phyloP scores from a whole-genome alignment of 2,888 invertebrate genomes.

The Drosophila subquinaria region DNA sequence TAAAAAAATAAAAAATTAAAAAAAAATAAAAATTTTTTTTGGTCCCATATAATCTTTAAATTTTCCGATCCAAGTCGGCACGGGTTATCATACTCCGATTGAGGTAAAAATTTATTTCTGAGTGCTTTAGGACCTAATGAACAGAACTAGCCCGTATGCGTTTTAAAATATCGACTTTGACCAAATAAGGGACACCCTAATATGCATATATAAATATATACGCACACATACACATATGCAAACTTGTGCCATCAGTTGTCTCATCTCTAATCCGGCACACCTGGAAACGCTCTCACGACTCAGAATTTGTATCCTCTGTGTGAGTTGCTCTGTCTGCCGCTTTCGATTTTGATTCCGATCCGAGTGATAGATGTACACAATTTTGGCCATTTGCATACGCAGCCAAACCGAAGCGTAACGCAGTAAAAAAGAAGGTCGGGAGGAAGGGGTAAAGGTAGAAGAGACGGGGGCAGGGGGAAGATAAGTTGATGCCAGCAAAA shows the following conservation, averaged over 20 bases:
- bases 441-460: too few relatives aligned
- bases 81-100: too few relatives aligned
- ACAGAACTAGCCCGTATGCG: too few relatives aligned
- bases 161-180: too few relatives aligned
- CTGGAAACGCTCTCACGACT: constrained; percentile 60
- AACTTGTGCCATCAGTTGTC: constrained; percentile 51
- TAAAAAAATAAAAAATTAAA: too few relatives aligned
- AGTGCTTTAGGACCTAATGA: too few relatives aligned
- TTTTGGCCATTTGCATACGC: constrained; percentile 63
- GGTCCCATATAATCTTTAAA: too few relatives aligned
- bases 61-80: too few relatives aligned
- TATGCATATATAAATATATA: too few relatives aligned
- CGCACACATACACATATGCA: background rate
- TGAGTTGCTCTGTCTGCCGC: constrained; percentile 29
- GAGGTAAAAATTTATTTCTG: too few relatives aligned
- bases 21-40: too few relatives aligned
- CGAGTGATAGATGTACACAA: constrained; percentile 81
- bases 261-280: constrained; percentile 69
- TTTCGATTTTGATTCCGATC: constrained; percentile 65
- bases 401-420: constrained; percentile 65
- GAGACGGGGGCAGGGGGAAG: constrained; percentile 36
- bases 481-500: constrained; percentile 82
- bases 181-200: too few relatives aligned
- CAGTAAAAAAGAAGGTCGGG: constrained; percentile 14
- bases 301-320: constrained; percentile 19